phyloP scores from a whole-genome alignment of 2,888 invertebrate species.

The Luperina nickerlii region DNA sequence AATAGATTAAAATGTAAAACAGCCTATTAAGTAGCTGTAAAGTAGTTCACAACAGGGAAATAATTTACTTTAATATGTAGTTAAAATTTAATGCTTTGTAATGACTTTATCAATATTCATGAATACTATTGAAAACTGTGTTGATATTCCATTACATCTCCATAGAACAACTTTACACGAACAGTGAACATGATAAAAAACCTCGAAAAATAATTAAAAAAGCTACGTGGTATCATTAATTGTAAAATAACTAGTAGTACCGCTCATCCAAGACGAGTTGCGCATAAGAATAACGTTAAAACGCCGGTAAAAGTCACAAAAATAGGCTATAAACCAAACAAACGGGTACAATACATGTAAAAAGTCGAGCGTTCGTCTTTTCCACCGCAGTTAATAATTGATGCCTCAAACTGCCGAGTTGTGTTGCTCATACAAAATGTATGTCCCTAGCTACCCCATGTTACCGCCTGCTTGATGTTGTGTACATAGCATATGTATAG shows the following conservation, averaged over 20 bases:
- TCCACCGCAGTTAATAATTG: conserved; percentile 88
- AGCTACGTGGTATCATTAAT: conserved; percentile 55
- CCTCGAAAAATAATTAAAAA: conserved; percentile 43
- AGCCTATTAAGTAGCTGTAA: conserved; percentile 23
- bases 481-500: conserved; percentile 72
- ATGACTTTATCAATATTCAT: conserved; percentile 48
- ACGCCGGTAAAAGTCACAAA: conserved; percentile 83
- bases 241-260: conserved; percentile 65
- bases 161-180: conserved; percentile 12
- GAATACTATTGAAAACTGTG: conserved; percentile 21
- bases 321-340: conserved; percentile 85
- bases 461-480: conserved; percentile 85
- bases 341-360: conserved; percentile 87
- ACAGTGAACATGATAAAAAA: conserved; percentile 34
- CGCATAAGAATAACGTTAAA: conserved; percentile 83
- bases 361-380: conserved; percentile 84
- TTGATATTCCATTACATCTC: conserved; percentile 25
- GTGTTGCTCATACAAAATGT: conserved; percentile 89
- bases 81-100: conserved; percentile 42
- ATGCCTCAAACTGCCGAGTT: conserved; percentile 90
- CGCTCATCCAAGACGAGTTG: conserved; percentile 64
- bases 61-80: conserved; percentile 34
- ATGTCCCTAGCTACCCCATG: conserved; percentile 85
- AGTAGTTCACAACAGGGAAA: conserved; percentile 21
- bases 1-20: conserved; percentile 38